Percentiles rank a stretch among this genome's conserved stretches.
These are phyloP conservation scores for Drosophila basisetae DNA, from an alignment of 2,888 invertebrate genomes.

Conservation along the genomic window DNA sequence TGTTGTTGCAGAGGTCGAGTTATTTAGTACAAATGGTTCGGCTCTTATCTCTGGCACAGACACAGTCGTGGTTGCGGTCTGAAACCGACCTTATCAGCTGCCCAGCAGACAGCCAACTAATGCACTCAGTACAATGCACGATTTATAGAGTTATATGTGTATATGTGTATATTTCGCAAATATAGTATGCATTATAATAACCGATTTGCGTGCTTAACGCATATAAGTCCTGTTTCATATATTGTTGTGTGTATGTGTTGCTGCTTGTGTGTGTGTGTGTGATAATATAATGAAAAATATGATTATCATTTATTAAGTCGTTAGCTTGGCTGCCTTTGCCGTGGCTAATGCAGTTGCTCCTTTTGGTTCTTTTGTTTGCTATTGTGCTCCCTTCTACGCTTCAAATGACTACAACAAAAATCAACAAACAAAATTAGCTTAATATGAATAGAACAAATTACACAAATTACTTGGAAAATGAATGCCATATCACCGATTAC, in stretches of 20 bases:
- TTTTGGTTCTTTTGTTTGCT: slow-evolving; percentile 12
- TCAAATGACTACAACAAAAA: slow-evolving; percentile 22
- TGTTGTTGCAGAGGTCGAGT: slow-evolving; percentile 32
- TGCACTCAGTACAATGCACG: slow-evolving; percentile 45
- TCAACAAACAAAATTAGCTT: slow-evolving; percentile 30
- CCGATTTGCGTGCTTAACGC: slow-evolving; percentile 76
- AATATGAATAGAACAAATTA: slow-evolving; percentile 22
- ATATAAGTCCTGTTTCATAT: slow-evolving; percentile 53
- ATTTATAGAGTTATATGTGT: slow-evolving; percentile 30
- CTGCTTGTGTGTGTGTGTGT: slow-evolving; percentile 23
- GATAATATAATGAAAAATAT: slow-evolving; percentile 59
- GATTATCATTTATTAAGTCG: slow-evolving; percentile 69
- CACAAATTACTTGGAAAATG: slow-evolving; percentile 44
- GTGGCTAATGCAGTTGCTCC: slow-evolving; percentile 37
- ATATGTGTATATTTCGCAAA: background rate
- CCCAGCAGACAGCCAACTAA: slow-evolving; percentile 44
- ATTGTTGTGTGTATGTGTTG: slow-evolving; percentile 22
- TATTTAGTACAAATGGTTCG: slow-evolving; percentile 72
- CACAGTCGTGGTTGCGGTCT: slow-evolving; percentile 25
- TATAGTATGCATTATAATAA: slow-evolving; percentile 73
- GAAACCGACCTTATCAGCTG: slow-evolving; percentile 47
- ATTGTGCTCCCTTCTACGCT: slow-evolving; percentile 30
- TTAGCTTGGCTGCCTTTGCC: slow-evolving; percentile 37
- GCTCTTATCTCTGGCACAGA: slow-evolving; percentile 59
- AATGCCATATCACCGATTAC: slow-evolving; percentile 13